Evolutionary conservation across 2,797 vertebrate genomes (phyloP), one percentile per base, ranked within the genome.

Genomic region (Danio jaintianensis): DNA sequence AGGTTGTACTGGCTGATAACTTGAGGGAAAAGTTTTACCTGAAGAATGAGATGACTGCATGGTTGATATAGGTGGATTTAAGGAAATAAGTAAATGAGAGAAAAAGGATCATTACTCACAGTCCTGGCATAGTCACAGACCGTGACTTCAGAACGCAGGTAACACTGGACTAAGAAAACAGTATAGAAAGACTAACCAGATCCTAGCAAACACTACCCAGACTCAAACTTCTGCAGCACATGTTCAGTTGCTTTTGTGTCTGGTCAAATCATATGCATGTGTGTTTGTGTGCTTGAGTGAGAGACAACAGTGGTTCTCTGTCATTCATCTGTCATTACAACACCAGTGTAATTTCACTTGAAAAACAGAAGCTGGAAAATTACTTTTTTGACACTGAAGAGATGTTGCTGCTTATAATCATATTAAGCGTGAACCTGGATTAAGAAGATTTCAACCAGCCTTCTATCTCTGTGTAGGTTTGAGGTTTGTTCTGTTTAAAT

Each of bases 101-200:
- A 59, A 47, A 71, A 36, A 38, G 64, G 15, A 73, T 62, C 77
- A 78, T 81, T 82, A 75, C 83, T 81, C 66, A 81, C 53, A 45
- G 63, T 55, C 55, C 29, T 50, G 61, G 81, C 75, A 62, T 78
- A 66, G 63, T 80, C 29, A 29, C 29, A 3, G 58, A 53, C 69
- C 45, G 58, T 67, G 78, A 76, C 61, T 22, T 77, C 75, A 55
- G 48, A 63, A 6, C 53, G 1, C 48, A 73, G 61, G 76, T 77
- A 16, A 78, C 42, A 43, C 13, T 53, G 79, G 71, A 75, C 79
- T 84, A 81, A 73, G 68, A 83, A 83, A 85, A 86, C 80, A 81
- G 64, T 62, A 58, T 45, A 47, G 79, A 55, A 70, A 79, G 79
- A 76, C 81, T 79, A 78, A 75, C 75, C 75, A 81, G 84, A 58